Evolutionary conservation across 2,888 invertebrate genomes (phyloP), one percentile per base, ranked within the genome.

Genomic region (Netelia virgata): DNA sequence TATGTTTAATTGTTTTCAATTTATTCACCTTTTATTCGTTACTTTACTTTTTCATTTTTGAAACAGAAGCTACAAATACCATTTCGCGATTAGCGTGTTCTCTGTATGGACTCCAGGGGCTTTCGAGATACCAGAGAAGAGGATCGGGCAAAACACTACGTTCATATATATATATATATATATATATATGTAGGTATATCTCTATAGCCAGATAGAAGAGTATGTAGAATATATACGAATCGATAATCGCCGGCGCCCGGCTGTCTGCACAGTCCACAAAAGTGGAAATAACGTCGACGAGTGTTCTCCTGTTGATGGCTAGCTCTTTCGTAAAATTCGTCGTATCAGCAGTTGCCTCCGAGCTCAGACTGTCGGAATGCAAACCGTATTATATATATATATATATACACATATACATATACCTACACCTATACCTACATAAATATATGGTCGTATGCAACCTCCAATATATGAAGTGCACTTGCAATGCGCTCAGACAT

Each of bases 181-280:
- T 16, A 55, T 47, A 47, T 47, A 6, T 47, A 47, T 11, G n/a
- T n/a, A n/a, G n/a, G n/a, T n/a, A n/a, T n/a, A n/a, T n/a, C n/a
- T n/a, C n/a, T n/a, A 59, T 18, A 55, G 63, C 47, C 10, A 41
- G n/a, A n/a, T 64, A 43, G 28, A 8, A 36, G 41, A 23, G 3
- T 14, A 53, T 78, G 41, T 43, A 76, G 82, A 72, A 74, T 69
- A 83, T 79, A 75, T 57, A 69, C 69, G 63, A 84, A 84, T 84
- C 81, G 84, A 84, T 84, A 84, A 84, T 77, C 68, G 73, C 69
- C 64, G 84, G 81, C 84, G 84, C 84, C 84, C 73, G 63, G 77
- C 77, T 50, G 84, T 81, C 84, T 74, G 74, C 81, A 55, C 10
- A 73, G 64, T 81, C 69, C 66, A 63, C 81, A 68, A 77, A 81